Evolutionary conservation across 2,113 vertebrate genomes (phyloP).

Genomic region (Ophthalmolycus amberensis): DNA sequence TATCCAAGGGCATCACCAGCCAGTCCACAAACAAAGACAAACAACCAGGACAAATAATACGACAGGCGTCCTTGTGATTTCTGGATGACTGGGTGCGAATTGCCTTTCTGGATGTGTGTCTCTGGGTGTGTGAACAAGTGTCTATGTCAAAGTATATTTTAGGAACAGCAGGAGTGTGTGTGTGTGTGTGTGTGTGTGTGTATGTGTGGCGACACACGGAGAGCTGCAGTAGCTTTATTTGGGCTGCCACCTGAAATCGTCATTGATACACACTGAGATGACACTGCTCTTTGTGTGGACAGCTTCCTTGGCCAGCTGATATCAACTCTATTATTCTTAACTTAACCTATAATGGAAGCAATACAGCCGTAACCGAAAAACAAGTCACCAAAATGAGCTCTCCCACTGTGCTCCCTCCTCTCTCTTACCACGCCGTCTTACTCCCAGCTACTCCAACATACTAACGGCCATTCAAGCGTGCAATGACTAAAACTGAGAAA

Average conservation of each 20-base stretch:
- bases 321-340: conserved; percentile 51
- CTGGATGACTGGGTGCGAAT: conserved; percentile 64
- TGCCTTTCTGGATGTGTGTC: conserved; percentile 53
- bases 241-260: conserved; percentile 59
- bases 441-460: conserved; percentile 38
- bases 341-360: conserved; percentile 44
- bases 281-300: conserved; percentile 24
- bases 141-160: conserved; percentile 41
- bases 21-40: conserved; percentile 68
- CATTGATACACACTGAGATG: conserved; percentile 43
- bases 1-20: conserved; percentile 62
- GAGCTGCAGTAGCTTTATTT: conserved; percentile 46
- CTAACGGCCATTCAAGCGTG: conserved; percentile 39
- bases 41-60: conserved; percentile 59
- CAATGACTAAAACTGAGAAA: conserved; percentile 31
- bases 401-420: background rate
- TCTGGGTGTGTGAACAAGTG: conserved; percentile 19
- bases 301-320: background rate
- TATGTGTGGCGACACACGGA: conserved; percentile 23
- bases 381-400: conserved; percentile 30
- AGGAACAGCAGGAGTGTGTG: conserved; percentile 24
- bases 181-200: conserved; percentile 20
- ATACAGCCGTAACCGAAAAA: conserved; percentile 35
- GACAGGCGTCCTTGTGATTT: conserved; percentile 72
- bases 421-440: conserved; percentile 18